Conservation (phyloP, 1,140 invertebrate genomes). For the Lucilia cuprina region DNA sequence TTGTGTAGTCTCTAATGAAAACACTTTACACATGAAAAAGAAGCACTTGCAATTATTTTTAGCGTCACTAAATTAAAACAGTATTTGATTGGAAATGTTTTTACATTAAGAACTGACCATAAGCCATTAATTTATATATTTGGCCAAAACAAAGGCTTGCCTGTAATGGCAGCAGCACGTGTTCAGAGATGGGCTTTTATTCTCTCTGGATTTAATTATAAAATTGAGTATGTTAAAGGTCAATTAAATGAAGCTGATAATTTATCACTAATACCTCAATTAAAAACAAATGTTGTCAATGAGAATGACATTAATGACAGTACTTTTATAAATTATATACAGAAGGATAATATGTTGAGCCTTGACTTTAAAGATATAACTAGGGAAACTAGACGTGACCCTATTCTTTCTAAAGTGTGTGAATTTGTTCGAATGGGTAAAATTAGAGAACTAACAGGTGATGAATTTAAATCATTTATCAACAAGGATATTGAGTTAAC, state of each 20-base stretch:
- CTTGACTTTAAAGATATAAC: slow-evolving; percentile 33
- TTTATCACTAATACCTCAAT: slow-evolving; percentile 37
- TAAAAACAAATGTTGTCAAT: background rate
- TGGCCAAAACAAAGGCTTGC: slow-evolving; percentile 51
- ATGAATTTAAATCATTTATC: slow-evolving; percentile 39
- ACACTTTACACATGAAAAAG: slow-evolving; percentile 63
- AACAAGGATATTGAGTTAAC: slow-evolving; percentile 44
- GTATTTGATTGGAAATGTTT: slow-evolving; percentile 65
- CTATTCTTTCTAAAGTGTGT: slow-evolving; percentile 39
- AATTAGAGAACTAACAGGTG: slow-evolving; percentile 12
- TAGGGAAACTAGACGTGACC: slow-evolving; percentile 38
- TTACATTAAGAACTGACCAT: slow-evolving; percentile 65
- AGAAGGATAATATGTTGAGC: slow-evolving; percentile 19
- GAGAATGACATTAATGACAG: background rate
- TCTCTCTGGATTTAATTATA: slow-evolving; percentile 56
- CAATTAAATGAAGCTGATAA: slow-evolving; percentile 36
- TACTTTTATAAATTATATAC: slow-evolving; percentile 32
- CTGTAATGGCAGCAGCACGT: slow-evolving; percentile 50
- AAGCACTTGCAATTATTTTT: slow-evolving; percentile 66
- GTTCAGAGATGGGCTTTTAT: slow-evolving; percentile 58
- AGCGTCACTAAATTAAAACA: slow-evolving; percentile 66
- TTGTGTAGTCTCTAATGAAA: slow-evolving; percentile 31
- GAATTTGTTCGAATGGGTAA: slow-evolving; percentile 30
- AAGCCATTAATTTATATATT: slow-evolving; percentile 64
- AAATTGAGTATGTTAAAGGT: slow-evolving; percentile 50